Evolutionary conservation across 2,113 vertebrate species (phyloP).

Genomic region (Tragelaphus scriptus): DNA sequence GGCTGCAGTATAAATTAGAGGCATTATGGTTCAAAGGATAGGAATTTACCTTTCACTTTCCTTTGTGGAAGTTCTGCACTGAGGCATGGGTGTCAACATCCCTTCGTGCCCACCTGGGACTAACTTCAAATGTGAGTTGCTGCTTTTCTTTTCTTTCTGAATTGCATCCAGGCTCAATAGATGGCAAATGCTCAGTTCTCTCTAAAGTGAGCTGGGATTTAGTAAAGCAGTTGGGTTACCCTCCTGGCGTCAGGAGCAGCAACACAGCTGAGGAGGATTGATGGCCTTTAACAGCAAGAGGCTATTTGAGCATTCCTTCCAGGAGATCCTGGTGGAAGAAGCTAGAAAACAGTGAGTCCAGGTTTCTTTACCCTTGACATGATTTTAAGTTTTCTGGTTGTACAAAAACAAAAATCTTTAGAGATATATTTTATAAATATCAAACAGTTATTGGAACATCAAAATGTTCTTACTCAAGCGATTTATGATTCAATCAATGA

Average conservation of each 20-base stretch:
- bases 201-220: background rate
- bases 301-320: background rate
- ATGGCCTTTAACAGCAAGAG: background rate
- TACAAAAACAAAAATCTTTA: background rate
- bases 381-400: background rate
- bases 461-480: background rate
- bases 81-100: background rate
- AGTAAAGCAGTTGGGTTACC: background rate
- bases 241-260: background rate
- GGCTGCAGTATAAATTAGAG: background rate
- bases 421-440: background rate
- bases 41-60: background rate
- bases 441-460: background rate
- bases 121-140: background rate
- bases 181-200: background rate
- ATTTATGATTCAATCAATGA: background rate
- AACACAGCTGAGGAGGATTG: conserved; percentile 12
- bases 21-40: background rate
- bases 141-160: conserved; percentile 9
- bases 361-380: background rate
- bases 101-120: background rate
- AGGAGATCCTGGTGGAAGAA: background rate
- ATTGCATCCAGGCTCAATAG: background rate
- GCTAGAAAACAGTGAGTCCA: background rate
- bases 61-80: background rate